phyloP scores from a whole-genome alignment of 1,140 invertebrate genomes.

The Drosophila ambigua region DNA sequence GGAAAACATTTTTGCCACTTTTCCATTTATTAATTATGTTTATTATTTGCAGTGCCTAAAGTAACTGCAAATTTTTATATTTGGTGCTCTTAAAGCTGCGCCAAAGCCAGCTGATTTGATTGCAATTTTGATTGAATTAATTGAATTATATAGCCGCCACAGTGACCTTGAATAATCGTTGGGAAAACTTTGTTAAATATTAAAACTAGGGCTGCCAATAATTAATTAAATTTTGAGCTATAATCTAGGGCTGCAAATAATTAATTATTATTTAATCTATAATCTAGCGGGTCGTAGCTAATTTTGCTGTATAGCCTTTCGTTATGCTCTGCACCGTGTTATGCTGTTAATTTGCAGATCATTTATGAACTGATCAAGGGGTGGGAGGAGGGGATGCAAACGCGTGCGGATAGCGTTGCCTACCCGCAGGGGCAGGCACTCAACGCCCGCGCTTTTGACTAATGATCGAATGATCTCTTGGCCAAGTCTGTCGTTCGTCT shows the following conservation, averaged over 20 bases:
- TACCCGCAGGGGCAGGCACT: slow-evolving; percentile 21
- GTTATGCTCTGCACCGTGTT: slow-evolving; percentile 39
- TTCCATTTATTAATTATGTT: no score
- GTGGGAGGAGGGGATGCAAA: no score
- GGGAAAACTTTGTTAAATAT: neutral
- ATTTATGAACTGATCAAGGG: slow-evolving; percentile 42
- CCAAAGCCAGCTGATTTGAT: no score
- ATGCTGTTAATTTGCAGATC: slow-evolving; percentile 15
- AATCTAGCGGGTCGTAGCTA: neutral
- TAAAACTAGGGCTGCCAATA: neutral
- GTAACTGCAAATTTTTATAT: no score
- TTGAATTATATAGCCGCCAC: no score
- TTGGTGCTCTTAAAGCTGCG: no score
- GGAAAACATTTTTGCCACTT: no score
- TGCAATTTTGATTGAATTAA: no score
- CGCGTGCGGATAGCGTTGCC: slow-evolving; percentile 11
- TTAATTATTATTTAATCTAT: slow-evolving; percentile 6
- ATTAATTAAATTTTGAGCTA: slow-evolving; percentile 20
- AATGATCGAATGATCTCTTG: slow-evolving; percentile 40
- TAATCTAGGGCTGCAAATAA: neutral
- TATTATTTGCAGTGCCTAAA: no score
- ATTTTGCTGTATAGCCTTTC: slow-evolving; percentile 29
- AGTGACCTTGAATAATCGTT: no score
- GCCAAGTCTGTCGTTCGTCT: slow-evolving; percentile 18
- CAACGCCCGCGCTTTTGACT: slow-evolving; percentile 68